These are phyloP conservation scores for Basileuterus tristriatus DNA, from an alignment of 2,797 vertebrate species.

Conservation along the genomic window DNA sequence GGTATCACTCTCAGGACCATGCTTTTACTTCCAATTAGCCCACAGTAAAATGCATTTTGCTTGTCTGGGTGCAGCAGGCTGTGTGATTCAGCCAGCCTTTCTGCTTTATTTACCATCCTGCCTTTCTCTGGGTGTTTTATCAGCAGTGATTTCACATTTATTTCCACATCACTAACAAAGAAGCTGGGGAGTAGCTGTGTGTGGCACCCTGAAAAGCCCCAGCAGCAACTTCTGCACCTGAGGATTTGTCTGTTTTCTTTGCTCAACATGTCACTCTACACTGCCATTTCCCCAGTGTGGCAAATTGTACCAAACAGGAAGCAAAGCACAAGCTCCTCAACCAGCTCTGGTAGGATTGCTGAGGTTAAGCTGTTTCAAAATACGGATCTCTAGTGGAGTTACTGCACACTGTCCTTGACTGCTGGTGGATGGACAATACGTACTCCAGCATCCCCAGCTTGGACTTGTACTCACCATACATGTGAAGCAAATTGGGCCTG, in stretches of 20 bases:
- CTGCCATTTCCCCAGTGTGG: neutral
- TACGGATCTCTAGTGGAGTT: neutral
- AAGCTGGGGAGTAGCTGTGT: accelerated
- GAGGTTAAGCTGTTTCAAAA: neutral
- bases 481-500: constrained; percentile 37
- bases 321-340: neutral
- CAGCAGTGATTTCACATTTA: neutral
- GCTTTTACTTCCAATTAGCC: neutral
- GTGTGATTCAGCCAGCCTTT: constrained; percentile 1
- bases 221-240: neutral
- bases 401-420: neutral
- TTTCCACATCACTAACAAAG: neutral
- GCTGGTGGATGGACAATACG: neutral
- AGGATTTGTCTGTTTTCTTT: neutral
- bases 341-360: neutral
- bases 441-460: neutral
- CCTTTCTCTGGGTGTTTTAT: neutral
- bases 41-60: neutral
- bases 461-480: constrained; percentile 1
- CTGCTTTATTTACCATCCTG: constrained; percentile 14
- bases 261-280: accelerated
- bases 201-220: neutral
- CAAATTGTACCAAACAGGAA: neutral
- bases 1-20: neutral
- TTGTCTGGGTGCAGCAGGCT: neutral